Base-by-base conservation (phyloP, 1,140 invertebrate genomes). In the Cyclina sinensis region DNA sequence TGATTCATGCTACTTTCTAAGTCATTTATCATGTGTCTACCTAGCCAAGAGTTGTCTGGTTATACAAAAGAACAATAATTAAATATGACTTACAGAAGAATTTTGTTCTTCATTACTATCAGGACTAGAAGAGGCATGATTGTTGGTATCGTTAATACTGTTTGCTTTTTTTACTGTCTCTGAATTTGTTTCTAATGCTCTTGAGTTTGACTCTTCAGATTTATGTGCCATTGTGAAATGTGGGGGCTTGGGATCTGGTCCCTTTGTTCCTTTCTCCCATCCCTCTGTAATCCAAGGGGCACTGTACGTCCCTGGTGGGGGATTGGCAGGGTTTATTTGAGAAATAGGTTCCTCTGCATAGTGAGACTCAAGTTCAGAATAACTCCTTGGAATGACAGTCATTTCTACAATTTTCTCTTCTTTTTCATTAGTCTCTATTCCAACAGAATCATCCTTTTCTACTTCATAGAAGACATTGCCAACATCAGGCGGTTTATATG, bases 341-440 rank as follows among this genome's bases (percentile, higher is more conserved):
- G 92, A 90, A 39, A 94, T 32, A 21, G 94, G 92, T 59, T 90
- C 91, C 39, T 94, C 93, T 11, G 89, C 35, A 88, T 93, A 94
- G 80, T 93, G 90, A 14, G 91, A 91, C 51, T 94, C 93, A 54
- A 91, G 70, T 39, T 62, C 43, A 30, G 86, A 88, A 73, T 92
- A 92, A 88, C 51, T 51, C 70, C 90, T 86, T 39, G 88, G 81
- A 16, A 91, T 68, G 24, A 91, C 79, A 9, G 83, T 70, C 32
- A 90, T 78, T 68, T 82, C 85, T 54, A 74, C 68, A 54, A 84
- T 48, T 2, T 30, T 48, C n/a, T 84, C 68, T 16, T 65, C 39
- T 54, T 46, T 16, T 18, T 35, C 27, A 37, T 16, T 54, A 1
- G 1, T 46, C 3, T 83, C 43, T 54, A 21, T 46, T 54, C 43